Base-by-base conservation (phyloP, 2,113 vertebrate genomes). In the Struthio camelus region DNA sequence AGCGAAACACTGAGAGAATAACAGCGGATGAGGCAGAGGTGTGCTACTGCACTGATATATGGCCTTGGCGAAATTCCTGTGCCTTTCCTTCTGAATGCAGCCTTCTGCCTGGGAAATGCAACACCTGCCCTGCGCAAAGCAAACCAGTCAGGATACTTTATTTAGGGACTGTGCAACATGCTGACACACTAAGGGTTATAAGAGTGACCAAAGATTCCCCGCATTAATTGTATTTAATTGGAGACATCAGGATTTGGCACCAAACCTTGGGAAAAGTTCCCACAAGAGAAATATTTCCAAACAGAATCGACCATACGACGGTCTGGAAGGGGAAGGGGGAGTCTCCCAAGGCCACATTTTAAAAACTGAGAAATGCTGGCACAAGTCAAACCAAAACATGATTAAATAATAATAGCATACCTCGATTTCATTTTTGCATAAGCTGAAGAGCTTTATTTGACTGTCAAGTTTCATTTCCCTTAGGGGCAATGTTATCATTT, bases 81-180 rank as follows among this genome's bases (percentile, higher is more conserved):
- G 51, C 73, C 85, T 61, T 24, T 25, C 88, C 30, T 65, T 59
- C 51, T n/a, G 46, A 46, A 66, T 2, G 36, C 51, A 53, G 44
- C 32, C 65, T 46, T 18, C 79, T 36, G 78, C 64, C 71, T 30
- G 71, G 4, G 23, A 25, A 51, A 28, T 1, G 42, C 11, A 32
- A 42, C 0, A 11, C n/a, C 38, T 12, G n/a, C 62, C 18, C 40
- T 34, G 78, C n/a, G 78, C 72, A 20, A 65, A 25, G 36, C 25
- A 50, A 3, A 27, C 16, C 15, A 32, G 24, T 0, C 28, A 67
- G 59, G 85, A 61, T 13, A 53, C 34, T 10, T 61, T 25, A 40
- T 38, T 36, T 42, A 66, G 24, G 44, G 10, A 53, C 14, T 2
- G 0, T 0, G 3, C 40, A 23, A 27, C 3, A 2, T 3, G 8